Evolutionary conservation across 2,797 vertebrate genomes (phyloP), one percentile per base, ranked within the genome.

Genomic region (Gambelia wislizenii): DNA sequence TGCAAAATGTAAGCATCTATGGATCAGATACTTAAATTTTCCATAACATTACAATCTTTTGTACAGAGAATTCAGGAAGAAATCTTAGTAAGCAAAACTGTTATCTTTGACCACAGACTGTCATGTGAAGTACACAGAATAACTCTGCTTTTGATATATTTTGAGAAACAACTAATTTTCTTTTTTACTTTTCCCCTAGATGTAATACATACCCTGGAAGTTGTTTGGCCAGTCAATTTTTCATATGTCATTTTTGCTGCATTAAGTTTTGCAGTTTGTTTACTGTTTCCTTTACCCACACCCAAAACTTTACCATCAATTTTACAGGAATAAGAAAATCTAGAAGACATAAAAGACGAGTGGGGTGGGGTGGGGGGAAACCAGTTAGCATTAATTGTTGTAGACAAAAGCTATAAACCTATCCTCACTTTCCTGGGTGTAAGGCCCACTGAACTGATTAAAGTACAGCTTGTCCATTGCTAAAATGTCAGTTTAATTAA

Each of bases 211-310:
- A 96, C 93, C 70, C 0, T 36, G 42, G n/a, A 1, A 59, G 0
- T 0, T 33, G 1, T 1, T 91, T 87, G 6, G 0, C 1, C 3
- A 0, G 0, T 0, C 47, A 96, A 81, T 59, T 87, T 18, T 36
- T 90, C 59, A 87, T 70, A 83, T 0, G 96, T 95, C 87, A 79
- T 0, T 76, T 95, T 96, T 67, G 96, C 96, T 86, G 97, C 96
- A 85, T 90, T 79, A 12, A 93, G 87, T 89, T 76, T 97, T 84
- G 97, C 97, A n/a, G 72, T 87, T 86, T 47, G 74, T 88, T 85
- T 12, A 36, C 87, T 88, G 59, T 47, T 0, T 81, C 96, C 96
- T 59, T 3, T 59, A 22, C 93, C 96, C 16, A 0, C 12, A 39
- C 80, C 92, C 61, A 52, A 96, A 12, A 64, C 0, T 13, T 0